phyloP scores from a whole-genome alignment of 2,797 vertebrate genomes.

The Pipistrellus pygmaeus region DNA sequence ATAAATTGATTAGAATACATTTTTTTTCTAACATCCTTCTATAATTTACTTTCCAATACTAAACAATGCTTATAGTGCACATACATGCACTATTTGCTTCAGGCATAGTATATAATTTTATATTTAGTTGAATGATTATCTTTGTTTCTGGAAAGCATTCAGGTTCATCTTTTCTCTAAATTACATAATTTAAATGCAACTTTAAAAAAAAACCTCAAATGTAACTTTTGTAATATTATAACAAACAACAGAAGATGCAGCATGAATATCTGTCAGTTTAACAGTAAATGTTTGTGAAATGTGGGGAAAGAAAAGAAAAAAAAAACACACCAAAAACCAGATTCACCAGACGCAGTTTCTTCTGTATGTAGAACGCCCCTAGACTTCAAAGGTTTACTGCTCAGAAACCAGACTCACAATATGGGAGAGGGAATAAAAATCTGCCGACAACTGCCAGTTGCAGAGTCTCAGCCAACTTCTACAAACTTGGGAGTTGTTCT shows the following conservation, averaged over 20 bases:
- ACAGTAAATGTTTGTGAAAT: neutral
- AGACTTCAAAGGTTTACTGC: slow-evolving; percentile 71
- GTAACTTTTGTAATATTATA: neutral
- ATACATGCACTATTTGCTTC: neutral
- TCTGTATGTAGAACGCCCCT: slow-evolving; percentile 20
- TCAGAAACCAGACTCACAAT: slow-evolving; percentile 64
- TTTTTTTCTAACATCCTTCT: neutral
- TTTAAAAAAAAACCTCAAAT: neutral
- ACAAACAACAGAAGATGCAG: slow-evolving; percentile 7
- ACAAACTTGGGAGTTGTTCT: slow-evolving; percentile 69
- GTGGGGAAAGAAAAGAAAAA: neutral
- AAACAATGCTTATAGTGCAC: neutral
- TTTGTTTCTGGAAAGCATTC: slow-evolving; percentile 1
- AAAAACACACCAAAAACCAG: neutral
- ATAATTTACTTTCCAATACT: neutral
- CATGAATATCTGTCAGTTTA: neutral
- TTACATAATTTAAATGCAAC: neutral
- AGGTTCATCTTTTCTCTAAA: neutral
- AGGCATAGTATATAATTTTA: neutral
- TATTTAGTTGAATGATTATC: slow-evolving; percentile 41
- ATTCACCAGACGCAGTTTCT: slow-evolving; percentile 56
- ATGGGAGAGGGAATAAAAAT: slow-evolving; percentile 38
- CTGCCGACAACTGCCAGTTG: slow-evolving; percentile 54
- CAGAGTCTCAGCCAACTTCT: slow-evolving; percentile 65
- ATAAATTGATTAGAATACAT: neutral